Conservation (phyloP, 2,888 invertebrate genomes). For the Seira ritae region DNA sequence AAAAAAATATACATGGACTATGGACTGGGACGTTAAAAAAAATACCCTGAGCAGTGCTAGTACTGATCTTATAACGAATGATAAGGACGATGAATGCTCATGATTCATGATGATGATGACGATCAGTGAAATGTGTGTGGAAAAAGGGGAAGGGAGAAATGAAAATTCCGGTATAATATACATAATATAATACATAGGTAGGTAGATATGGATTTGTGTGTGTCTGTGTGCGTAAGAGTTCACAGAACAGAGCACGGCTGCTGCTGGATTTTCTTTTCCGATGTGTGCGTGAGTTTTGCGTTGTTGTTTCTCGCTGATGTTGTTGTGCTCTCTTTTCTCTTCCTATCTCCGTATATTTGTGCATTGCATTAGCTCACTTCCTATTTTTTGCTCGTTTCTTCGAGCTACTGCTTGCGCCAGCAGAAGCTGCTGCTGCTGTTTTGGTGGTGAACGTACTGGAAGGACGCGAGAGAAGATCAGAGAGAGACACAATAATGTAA, state of each 20-base stretch:
- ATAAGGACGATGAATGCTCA: background rate
- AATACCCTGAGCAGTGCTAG: constrained; percentile 2
- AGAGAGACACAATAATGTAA: constrained; percentile 12
- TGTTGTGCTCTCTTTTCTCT: constrained; percentile 10
- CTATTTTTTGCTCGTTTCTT: background rate
- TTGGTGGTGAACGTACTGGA: background rate
- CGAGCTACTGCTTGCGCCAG: too few relatives aligned
- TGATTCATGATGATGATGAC: background rate
- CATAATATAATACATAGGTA: background rate
- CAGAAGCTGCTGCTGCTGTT: too few relatives aligned
- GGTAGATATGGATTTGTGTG: background rate
- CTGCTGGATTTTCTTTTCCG: background rate
- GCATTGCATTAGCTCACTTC: constrained; percentile 2
- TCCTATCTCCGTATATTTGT: background rate
- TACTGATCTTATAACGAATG: background rate
- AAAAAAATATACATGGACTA: background rate
- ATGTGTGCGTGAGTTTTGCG: constrained; percentile 1
- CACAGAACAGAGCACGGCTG: background rate
- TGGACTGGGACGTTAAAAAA: background rate
- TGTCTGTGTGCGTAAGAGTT: background rate
- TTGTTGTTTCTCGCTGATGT: background rate
- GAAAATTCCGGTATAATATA: background rate
- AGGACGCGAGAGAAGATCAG: background rate
- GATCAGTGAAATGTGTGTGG: constrained; percentile 2
- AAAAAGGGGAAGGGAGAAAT: constrained; percentile 5